A percentile compares a stretch with the other conserved stretches of the same genome.
These are phyloP conservation scores for Amiota mariae DNA, from an alignment of 2,888 invertebrate species.

Conservation along the genomic window DNA sequence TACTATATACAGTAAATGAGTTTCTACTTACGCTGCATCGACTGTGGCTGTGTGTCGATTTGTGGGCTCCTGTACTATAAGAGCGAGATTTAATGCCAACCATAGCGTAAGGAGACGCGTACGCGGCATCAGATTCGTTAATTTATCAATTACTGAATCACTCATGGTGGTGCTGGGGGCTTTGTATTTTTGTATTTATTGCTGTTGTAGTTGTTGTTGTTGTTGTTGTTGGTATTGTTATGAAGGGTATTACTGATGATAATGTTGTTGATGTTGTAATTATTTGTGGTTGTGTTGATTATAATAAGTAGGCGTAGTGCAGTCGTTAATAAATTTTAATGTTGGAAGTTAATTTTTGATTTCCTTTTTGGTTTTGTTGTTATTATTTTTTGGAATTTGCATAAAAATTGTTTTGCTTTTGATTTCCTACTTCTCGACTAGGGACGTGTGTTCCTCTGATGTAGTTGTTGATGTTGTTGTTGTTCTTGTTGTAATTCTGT, in stretches of 20 bases:
- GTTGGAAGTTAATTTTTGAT: constrained; percentile 38
- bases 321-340: constrained; percentile 44
- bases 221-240: constrained; percentile 6
- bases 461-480: constrained; percentile 27
- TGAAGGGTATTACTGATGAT: constrained; percentile 42
- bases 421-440: too few species aligned
- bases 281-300: constrained; percentile 29
- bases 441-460: neutral
- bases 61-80: constrained; percentile 72
- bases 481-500: constrained; percentile 25
- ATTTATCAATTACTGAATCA: constrained; percentile 70
- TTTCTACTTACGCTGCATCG: constrained; percentile 73
- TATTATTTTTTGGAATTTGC: constrained; percentile 7
- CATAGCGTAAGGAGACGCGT: constrained; percentile 72
- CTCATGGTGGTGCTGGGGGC: constrained; percentile 64
- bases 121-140: constrained; percentile 68
- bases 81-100: constrained; percentile 73
- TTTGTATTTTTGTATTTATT: constrained; percentile 35
- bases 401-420: neutral
- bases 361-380: constrained; percentile 34
- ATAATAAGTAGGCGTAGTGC: constrained; percentile 41
- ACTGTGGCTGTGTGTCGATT: constrained; percentile 69
- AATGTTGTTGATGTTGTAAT: constrained; percentile 29
- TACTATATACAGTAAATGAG: constrained; percentile 20
- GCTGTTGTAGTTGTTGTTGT: constrained; percentile 32